Conservation (phyloP, 2,888 invertebrate species). For the Cosmorhoe ocellata region DNA sequence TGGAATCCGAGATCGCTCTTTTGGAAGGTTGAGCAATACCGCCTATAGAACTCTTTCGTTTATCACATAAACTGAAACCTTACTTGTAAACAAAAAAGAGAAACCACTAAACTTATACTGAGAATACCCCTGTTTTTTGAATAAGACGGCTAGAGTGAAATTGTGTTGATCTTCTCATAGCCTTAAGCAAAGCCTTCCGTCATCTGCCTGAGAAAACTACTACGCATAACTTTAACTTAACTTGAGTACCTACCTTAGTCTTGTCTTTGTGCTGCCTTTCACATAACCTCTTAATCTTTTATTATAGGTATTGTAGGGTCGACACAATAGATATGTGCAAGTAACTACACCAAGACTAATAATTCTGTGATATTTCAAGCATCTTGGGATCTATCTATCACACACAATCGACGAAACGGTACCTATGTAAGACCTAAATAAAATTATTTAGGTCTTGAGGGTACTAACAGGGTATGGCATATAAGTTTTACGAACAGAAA, state of each 20-base stretch:
- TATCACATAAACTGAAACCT: too few relatives aligned
- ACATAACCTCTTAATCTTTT: conserved; percentile 38
- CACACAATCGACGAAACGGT: too few relatives aligned
- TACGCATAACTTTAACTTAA: conserved; percentile 35
- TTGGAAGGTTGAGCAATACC: neutral
- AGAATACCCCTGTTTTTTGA: too few relatives aligned
- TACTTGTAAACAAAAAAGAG: too few relatives aligned
- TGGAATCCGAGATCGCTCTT: conserved; percentile 49
- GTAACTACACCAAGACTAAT: too few relatives aligned
- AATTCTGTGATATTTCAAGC: too few relatives aligned
- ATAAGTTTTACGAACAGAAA: too few relatives aligned
- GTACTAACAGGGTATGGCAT: too few relatives aligned
- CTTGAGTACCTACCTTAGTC: conserved; percentile 44
- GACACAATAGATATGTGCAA: conserved; percentile 5
- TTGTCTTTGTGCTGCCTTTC: conserved; percentile 38
- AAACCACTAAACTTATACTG: too few relatives aligned
- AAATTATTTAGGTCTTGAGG: too few relatives aligned
- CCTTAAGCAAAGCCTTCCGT: conserved; percentile 29
- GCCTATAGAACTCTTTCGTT: neutral
- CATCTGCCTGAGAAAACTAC: conserved; percentile 36
- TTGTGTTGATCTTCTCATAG: conserved; percentile 3
- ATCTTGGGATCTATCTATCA: too few relatives aligned
- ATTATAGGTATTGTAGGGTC: conserved; percentile 17
- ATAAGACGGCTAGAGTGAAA: neutral
- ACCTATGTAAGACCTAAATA: too few relatives aligned